Base-by-base conservation (phyloP, 2,113 vertebrate species). In the Anarhynchus alexandrinus region DNA sequence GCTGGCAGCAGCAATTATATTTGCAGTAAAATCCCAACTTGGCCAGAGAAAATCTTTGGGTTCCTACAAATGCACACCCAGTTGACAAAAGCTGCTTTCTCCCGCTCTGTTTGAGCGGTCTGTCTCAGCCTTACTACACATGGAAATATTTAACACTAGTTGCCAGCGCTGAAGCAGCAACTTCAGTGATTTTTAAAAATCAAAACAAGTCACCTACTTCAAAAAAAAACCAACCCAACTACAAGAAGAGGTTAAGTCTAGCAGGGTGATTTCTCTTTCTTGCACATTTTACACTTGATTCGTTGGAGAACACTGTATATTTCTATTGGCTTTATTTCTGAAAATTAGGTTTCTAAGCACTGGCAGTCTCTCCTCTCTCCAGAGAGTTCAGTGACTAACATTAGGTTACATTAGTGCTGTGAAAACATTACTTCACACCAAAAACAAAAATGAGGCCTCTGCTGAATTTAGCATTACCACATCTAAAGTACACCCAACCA, bases 381-480 rank as follows among this genome's bases (percentile, higher is more conserved):
- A 62, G 81, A 64, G 87, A 70, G 64, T 82, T 94, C 87, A 38
- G 40, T 3, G 82, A 73, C 58, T 86, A 85, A 11, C 30, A 14
- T 30, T 58, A 62, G 25, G 30, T 10, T 34, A 26, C 43, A 21
- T 38, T 51, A 85, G 74, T 40, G 66, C 86, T 94, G 80, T 40
- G 80, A 86, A 95, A 94, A 94, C 91, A 93, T 45, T 42, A 87
- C 90, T 66, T 78, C 95, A 81, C 88, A 88, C 58, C 80, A 74
- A 90, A 77, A 88, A 9, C 91, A 94, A 94, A 95, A 14, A 78
- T n/a, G 6, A 61, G 58, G 74, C 52, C 58, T 88, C 91, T 61
- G 94, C 93, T 86, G 36, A 89, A 91, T 80, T 78, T 54, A 93
- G 90, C 95, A 79, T 38, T 34, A 34, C 21, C 40, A 15, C 54